Evolutionary conservation across 2,797 vertebrate genomes (phyloP).

Genomic region (Stomatorhinus walkeri): DNA sequence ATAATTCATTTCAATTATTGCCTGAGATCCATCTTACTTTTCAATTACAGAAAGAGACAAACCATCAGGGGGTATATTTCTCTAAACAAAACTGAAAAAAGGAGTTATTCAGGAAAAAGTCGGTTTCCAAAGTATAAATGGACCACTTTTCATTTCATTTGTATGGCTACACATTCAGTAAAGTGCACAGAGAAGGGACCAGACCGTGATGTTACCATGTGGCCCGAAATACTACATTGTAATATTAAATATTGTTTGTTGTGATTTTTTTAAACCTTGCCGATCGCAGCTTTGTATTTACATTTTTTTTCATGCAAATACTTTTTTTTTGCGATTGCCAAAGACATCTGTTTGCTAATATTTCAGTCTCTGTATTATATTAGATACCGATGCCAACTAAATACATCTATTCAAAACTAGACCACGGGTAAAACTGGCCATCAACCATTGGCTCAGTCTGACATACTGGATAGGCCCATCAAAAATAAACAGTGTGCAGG

Average conservation of each 20-base stretch:
- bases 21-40: conserved; percentile 36
- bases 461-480: conserved; percentile 8
- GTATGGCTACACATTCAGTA: not conserved
- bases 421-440: not conserved
- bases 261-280: not conserved
- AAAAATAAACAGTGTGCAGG: conserved; percentile 13
- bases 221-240: not conserved
- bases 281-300: not conserved
- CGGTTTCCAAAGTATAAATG: not conserved
- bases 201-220: not conserved
- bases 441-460: not conserved
- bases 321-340: not conserved
- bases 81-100: conserved; percentile 29
- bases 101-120: conserved; percentile 21
- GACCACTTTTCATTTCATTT: not conserved
- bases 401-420: not conserved
- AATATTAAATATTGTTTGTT: not conserved
- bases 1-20: conserved; percentile 51
- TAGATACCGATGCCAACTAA: not conserved
- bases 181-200: not conserved
- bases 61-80: conserved; percentile 17
- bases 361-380: not conserved
- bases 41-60: conserved; percentile 32
- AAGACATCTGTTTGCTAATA: not conserved
- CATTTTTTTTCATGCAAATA: not conserved